Percentiles rank a stretch among this genome's conserved stretches.
Evolutionary conservation across 2,113 vertebrate genomes (phyloP).

Genomic region (Semicossyphus pulcher): DNA sequence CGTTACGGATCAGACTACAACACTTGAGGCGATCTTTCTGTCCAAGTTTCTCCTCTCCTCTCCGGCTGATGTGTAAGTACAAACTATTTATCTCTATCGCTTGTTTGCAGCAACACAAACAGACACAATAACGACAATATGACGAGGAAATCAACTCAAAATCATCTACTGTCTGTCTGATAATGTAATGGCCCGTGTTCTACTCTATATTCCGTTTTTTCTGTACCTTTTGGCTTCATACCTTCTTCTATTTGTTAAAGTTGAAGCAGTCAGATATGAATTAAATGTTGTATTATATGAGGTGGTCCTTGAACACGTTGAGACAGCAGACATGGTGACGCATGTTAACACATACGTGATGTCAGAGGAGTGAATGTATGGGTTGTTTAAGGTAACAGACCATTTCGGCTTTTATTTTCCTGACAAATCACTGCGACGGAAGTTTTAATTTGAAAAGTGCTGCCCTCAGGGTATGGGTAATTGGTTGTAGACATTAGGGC

Average conservation of each 20-base stretch:
- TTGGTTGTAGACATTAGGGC: neutral
- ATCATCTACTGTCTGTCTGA: neutral
- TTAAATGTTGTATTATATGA: neutral
- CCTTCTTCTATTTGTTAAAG: neutral
- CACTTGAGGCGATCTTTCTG: constrained; percentile 39
- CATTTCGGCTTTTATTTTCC: neutral
- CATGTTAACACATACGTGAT: constrained; percentile 31
- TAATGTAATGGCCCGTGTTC: neutral
- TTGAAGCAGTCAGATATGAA: neutral
- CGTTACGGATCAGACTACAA: constrained; percentile 14
- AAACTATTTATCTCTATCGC: neutral
- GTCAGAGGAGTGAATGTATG: constrained; percentile 12
- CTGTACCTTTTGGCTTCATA: no score
- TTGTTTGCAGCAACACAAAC: neutral
- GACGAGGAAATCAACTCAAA: constrained; percentile 13
- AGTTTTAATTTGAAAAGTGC: constrained; percentile 3
- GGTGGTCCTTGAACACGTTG: constrained; percentile 18
- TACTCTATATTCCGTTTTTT: neutral
- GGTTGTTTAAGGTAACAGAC: neutral
- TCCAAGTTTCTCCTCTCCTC: constrained; percentile 39
- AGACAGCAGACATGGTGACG: constrained; percentile 46
- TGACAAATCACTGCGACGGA: neutral
- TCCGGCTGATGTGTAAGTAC: constrained; percentile 81
- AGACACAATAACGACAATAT: neutral
- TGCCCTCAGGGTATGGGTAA: neutral